A percentile compares a stretch with the other conserved stretches of the same genome.
phyloP scores from a whole-genome alignment of 2,797 vertebrate species.

The Kryptopterus vitreolus region DNA sequence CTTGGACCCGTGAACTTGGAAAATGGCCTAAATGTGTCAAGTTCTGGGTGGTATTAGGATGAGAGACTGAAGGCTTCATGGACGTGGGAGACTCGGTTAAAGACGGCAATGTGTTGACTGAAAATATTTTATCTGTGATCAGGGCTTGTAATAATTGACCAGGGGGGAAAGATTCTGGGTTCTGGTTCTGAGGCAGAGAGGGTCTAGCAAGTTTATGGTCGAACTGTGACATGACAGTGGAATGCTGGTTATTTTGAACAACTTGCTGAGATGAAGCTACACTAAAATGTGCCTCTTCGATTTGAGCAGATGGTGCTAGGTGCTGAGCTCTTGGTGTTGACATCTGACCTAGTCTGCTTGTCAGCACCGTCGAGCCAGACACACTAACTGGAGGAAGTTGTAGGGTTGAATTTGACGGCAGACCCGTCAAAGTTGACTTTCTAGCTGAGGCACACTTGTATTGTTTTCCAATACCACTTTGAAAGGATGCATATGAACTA shows the following conservation, averaged over 20 bases:
- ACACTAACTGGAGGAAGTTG: slow-evolving; percentile 9
- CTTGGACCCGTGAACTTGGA: slow-evolving; percentile 6
- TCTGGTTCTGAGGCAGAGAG: slow-evolving; percentile 13
- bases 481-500: slow-evolving; percentile 6
- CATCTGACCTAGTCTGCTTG: slow-evolving; percentile 10
- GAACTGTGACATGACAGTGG: not conserved
- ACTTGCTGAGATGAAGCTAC: slow-evolving; percentile 13
- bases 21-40: slow-evolving; percentile 14
- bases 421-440: slow-evolving; percentile 8
- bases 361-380: slow-evolving; percentile 6
- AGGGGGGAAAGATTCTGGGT: slow-evolving; percentile 14
- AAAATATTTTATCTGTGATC: slow-evolving; percentile 19
- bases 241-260: slow-evolving; percentile 32
- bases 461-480: slow-evolving; percentile 16
- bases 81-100: slow-evolving; percentile 17
- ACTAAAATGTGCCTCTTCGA: not conserved
- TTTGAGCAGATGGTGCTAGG: not conserved
- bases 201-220: not conserved
- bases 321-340: slow-evolving; percentile 18
- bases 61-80: slow-evolving; percentile 7
- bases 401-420: slow-evolving; percentile 18
- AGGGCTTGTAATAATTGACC: slow-evolving; percentile 16
- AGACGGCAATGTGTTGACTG: slow-evolving; percentile 6
- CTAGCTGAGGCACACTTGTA: slow-evolving; percentile 5
- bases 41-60: slow-evolving; percentile 22